These are phyloP conservation scores for Tethya wilhelma DNA, from an alignment of 37 sponge, comb jelly and placozoan genomes.

Conservation along the genomic window DNA sequence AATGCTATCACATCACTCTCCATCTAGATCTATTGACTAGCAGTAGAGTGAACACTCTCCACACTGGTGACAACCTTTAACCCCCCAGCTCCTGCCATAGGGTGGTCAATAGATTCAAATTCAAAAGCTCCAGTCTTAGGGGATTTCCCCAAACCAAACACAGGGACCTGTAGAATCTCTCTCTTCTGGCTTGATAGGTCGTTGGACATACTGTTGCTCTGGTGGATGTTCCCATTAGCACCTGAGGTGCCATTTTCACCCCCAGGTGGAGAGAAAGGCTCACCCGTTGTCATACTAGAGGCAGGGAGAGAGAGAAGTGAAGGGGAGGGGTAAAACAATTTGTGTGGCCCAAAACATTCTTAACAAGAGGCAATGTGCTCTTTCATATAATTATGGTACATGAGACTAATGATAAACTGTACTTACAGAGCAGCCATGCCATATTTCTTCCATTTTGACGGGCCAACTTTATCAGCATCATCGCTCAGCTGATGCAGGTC, in stretches of 20 bases:
- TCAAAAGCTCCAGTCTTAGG: conserved; percentile 4
- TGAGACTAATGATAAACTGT: not conserved
- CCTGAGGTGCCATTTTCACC: too few relatives aligned
- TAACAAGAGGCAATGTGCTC: not conserved
- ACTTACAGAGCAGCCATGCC: conserved; percentile 20
- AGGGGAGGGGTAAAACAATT: not conserved
- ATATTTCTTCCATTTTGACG: conserved; percentile 41
- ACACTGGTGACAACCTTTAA: not conserved
- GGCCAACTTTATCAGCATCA: conserved; percentile 1
- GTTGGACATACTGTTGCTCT: conserved; percentile 11
- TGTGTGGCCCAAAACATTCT: not conserved
- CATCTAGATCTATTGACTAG: conserved; percentile 1
- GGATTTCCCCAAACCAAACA: not conserved
- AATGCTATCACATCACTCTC: not conserved
- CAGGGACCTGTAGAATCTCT: conserved; percentile 6
- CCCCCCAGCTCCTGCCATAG: not conserved
- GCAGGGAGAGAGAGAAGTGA: not conserved
- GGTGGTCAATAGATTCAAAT: conserved; percentile 9
- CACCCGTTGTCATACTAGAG: not conserved
- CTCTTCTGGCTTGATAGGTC: not conserved
- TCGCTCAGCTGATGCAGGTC: conserved; percentile 31
- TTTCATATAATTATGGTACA: too few relatives aligned
- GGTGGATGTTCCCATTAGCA: conserved; percentile 8
- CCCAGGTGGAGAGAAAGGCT: not conserved
- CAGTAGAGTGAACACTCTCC: conserved; percentile 26